Conservation (phyloP, 2,113 vertebrate genomes). For the Larimichthys polyactis region DNA sequence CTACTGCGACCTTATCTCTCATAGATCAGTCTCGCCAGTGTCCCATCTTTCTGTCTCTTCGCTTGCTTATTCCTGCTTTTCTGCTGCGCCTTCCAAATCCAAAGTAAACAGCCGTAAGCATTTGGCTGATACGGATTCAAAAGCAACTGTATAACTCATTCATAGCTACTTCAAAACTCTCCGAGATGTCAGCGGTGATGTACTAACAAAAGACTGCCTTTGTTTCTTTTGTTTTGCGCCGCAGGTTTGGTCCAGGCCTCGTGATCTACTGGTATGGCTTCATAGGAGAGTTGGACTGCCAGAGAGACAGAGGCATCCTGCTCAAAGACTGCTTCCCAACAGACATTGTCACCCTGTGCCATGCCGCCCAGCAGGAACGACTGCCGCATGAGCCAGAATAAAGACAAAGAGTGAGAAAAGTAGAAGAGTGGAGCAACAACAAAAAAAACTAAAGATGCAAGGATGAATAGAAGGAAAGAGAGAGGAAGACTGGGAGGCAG, state of each 20-base stretch:
- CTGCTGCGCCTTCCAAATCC: slow-evolving; percentile 26
- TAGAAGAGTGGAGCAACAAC: slow-evolving; percentile 9
- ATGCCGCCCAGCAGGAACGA: slow-evolving; percentile 72
- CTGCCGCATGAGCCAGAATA: slow-evolving; percentile 49
- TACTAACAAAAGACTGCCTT: slow-evolving; percentile 8
- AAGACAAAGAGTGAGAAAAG: slow-evolving; percentile 54
- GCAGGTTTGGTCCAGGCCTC: slow-evolving; percentile 96
- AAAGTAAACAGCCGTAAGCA: slow-evolving; percentile 42
- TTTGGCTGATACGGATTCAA: slow-evolving; percentile 37
- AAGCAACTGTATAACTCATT: slow-evolving; percentile 7
- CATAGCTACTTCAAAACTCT: slow-evolving; percentile 25
- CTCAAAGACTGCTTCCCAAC: slow-evolving; percentile 96
- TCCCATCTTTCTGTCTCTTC: slow-evolving; percentile 44
- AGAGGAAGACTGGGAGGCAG: slow-evolving; percentile 43
- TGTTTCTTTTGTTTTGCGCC: slow-evolving; percentile 42
- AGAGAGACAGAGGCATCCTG: slow-evolving; percentile 94
- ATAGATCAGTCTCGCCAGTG: slow-evolving; percentile 42
- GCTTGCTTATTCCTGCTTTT: slow-evolving; percentile 29
- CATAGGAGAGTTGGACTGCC: slow-evolving; percentile 95
- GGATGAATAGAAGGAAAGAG: slow-evolving; percentile 59
- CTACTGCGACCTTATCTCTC: slow-evolving; percentile 46
- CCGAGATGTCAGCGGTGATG: slow-evolving; percentile 14
- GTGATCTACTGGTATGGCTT: slow-evolving; percentile 99
- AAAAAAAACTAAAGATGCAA: slow-evolving; percentile 19
- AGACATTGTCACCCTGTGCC: slow-evolving; percentile 92